Evolutionary conservation across 2,797 vertebrate genomes (phyloP), one percentile per base, ranked within the genome.

Genomic region (Catostomus latipinnis): DNA sequence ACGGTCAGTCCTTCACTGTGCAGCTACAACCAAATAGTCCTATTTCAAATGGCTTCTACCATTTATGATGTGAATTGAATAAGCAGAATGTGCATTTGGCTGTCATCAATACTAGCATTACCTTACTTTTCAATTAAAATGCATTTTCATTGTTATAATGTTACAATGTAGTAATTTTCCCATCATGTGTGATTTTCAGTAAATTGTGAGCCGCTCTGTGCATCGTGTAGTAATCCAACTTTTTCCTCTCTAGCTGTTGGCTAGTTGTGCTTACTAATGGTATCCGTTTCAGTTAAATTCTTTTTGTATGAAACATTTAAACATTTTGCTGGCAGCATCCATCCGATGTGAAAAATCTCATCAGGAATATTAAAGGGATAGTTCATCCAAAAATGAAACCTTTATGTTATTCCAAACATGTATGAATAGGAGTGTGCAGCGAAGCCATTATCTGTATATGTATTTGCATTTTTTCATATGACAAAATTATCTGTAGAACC

Each of bases 191-290:
- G 48, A 71, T 65, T 78, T 81, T 62, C 63, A 53, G 54, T 69
- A 50, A 45, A 76, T 49, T 76, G 53, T 22, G 5, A 8, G 12
- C 8, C 0, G 3, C 6, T 6, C 13, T 11, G 46, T 18, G 2
- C 1, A 4, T 12, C 3, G 5, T 57, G 7, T 22, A 57, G 49
- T 60, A 68, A 76, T 58, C 46, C 10, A 52, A 68, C 7, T 54
- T 43, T 62, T 65, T 60, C 14, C 11, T 58, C 18, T 45, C 2
- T 54, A n/a, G 4, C 49, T 66, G 22, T 8, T 11, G 43, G 10
- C 67, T 79, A 46, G 81, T 78, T 83, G 61, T 57, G 50, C 58
- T 62, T 5, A 11, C 13, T 49, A 73, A 76, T 80, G 43, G 34
- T 53, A 22, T 22, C 66, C 57, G 48, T 70, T 45, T 80, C 57